phyloP scores from a whole-genome alignment of 2,113 vertebrate species.

The Sterrhoptilus dennistouni region DNA sequence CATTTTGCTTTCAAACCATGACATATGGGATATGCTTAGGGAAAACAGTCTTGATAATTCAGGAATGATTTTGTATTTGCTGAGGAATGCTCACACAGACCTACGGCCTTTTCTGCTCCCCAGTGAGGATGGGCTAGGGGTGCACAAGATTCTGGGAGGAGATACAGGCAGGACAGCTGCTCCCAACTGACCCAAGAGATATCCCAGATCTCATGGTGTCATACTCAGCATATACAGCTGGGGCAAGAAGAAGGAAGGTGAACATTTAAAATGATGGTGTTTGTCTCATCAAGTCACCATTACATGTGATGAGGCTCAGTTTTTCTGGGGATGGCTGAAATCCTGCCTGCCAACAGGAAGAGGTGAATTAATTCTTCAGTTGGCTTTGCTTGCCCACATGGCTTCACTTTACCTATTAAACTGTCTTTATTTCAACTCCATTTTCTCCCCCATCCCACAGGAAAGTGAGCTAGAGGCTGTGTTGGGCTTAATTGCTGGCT shows the following conservation, averaged over 20 bases:
- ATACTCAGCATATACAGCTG: too few species aligned
- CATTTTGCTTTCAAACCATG: too few species aligned
- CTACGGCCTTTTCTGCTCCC: background rate
- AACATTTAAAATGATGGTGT: background rate
- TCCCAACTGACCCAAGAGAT: background rate
- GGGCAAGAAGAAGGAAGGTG: background rate
- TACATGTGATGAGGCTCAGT: background rate
- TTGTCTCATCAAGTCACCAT: background rate
- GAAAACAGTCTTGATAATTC: background rate
- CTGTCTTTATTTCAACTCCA: background rate
- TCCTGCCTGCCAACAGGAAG: background rate
- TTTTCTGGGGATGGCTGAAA: background rate
- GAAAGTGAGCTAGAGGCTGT: background rate
- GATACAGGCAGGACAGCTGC: background rate
- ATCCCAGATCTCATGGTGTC: background rate
- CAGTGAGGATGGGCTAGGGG: background rate
- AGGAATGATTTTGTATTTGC: background rate
- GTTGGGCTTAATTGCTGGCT: background rate
- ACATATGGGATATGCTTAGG: too few species aligned
- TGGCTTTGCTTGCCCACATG: accelerated
- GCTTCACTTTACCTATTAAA: background rate
- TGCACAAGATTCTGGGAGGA: background rate
- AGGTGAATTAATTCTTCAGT: background rate
- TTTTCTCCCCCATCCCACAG: background rate
- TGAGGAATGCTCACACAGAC: background rate